A percentile compares a stretch with the other conserved stretches of the same genome.
phyloP scores from a whole-genome alignment of 2,113 vertebrate species.

The Callipepla californica region DNA sequence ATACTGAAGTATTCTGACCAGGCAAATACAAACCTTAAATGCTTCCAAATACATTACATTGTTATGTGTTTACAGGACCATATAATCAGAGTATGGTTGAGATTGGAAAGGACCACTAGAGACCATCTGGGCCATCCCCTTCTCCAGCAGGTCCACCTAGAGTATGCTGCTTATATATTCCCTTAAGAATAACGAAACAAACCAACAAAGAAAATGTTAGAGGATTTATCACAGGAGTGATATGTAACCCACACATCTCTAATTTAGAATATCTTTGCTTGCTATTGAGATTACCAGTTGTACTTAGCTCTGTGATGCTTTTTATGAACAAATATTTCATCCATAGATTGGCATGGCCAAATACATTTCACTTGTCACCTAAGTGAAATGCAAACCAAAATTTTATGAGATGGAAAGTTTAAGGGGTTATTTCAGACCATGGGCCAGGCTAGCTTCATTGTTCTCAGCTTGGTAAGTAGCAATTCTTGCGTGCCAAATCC shows the following conservation, averaged over 20 bases:
- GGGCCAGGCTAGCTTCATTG: not conserved
- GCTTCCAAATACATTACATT: not conserved
- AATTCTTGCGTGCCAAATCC: not conserved
- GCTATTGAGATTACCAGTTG: constrained; percentile 24
- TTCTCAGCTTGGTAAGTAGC: not conserved
- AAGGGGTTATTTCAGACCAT: constrained; percentile 11
- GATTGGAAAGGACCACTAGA: not conserved
- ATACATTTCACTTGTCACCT: constrained; percentile 49
- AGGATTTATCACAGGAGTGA: not conserved
- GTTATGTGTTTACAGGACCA: not conserved
- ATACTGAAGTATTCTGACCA: not conserved
- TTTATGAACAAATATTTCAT: constrained; percentile 43
- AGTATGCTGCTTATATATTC: not conserved
- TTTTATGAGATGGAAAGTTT: constrained; percentile 43
- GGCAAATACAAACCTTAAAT: not conserved
- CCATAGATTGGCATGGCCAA: constrained; percentile 30
- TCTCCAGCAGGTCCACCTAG: not conserved
- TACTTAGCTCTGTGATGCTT: constrained; percentile 24
- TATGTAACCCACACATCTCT: not conserved
- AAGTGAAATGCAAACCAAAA: constrained; percentile 28
- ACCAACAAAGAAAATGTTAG: not conserved
- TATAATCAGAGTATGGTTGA: not conserved
- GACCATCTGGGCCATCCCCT: not conserved
- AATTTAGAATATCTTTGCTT: constrained; percentile 22
- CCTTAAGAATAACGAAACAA: not conserved